A percentile compares a stretch with the other conserved stretches of the same genome.
phyloP scores from a whole-genome alignment of 1,140 invertebrate species.

The Polypedilum vanderplanki region DNA sequence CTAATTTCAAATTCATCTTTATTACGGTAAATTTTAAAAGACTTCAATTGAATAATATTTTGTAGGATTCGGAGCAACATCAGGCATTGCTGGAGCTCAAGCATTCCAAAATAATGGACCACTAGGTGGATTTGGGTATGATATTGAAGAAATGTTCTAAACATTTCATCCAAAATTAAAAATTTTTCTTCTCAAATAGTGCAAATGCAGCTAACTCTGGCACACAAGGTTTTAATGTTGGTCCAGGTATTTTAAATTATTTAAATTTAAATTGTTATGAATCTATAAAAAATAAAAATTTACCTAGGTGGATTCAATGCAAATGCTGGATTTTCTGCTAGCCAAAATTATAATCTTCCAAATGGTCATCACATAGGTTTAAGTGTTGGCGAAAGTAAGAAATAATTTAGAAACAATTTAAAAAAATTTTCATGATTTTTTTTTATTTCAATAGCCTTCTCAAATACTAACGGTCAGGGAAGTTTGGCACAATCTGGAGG shows the following conservation, averaged over 20 bases:
- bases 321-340: not conserved
- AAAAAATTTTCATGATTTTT: not conserved
- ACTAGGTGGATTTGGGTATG: slow-evolving; percentile 31
- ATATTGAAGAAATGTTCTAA: no score
- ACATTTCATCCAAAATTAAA: no score
- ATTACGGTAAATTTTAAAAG: no score
- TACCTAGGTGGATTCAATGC: not conserved
- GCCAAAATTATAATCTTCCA: not conserved
- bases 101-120: not conserved
- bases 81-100: slow-evolving; percentile 5
- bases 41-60: not conserved
- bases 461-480: not conserved
- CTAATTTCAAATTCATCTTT: no score
- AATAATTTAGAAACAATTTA: not conserved
- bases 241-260: slow-evolving; percentile 31
- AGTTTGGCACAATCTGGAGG: not conserved
- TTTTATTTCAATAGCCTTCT: not conserved
- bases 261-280: not conserved
- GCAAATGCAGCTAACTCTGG: slow-evolving; percentile 34
- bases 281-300: not conserved
- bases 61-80: not conserved
- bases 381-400: not conserved
- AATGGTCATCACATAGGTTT: not conserved
- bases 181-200: not conserved
- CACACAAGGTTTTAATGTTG: slow-evolving; percentile 34